Evolutionary conservation across 2,113 vertebrate genomes (phyloP).

Genomic region (Geococcyx californianus): DNA sequence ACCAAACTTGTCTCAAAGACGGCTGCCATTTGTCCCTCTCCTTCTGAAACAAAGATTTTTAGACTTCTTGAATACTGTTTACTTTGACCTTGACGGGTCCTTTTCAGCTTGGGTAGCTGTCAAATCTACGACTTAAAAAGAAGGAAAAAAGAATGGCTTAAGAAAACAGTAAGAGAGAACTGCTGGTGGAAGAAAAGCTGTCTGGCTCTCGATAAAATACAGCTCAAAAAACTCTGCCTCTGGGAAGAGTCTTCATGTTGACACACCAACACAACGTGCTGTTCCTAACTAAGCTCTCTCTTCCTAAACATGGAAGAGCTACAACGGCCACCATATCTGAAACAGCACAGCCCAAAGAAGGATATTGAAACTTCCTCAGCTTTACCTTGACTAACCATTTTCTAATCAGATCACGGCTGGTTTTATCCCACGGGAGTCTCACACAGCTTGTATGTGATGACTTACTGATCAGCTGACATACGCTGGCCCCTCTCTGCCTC

Average conservation of each 20-base stretch:
- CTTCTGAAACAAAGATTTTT: not conserved
- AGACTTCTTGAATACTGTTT: not conserved
- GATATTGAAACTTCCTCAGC: not conserved
- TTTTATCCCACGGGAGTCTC: not conserved
- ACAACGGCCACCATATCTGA: accelerated
- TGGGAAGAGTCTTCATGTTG: not conserved
- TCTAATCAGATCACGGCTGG: not conserved
- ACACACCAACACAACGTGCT: not conserved
- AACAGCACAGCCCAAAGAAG: not conserved
- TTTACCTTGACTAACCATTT: not conserved
- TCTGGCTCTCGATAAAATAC: not conserved
- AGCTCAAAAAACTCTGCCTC: not conserved
- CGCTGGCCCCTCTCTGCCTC: not conserved
- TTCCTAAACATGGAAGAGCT: not conserved
- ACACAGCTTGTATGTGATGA: not conserved
- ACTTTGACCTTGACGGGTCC: not conserved
- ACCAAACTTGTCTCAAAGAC: not conserved
- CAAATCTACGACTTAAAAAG: not conserved
- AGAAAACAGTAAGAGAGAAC: not conserved
- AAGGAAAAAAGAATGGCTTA: not conserved
- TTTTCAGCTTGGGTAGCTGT: not conserved
- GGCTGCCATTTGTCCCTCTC: not conserved
- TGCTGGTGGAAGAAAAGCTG: not conserved
- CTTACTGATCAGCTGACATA: not conserved
- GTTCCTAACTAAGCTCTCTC: not conserved